Evolutionary conservation across 2,888 invertebrate species (phyloP), one percentile per base, ranked within the genome.

Genomic region (Andrena trimmerana): DNA sequence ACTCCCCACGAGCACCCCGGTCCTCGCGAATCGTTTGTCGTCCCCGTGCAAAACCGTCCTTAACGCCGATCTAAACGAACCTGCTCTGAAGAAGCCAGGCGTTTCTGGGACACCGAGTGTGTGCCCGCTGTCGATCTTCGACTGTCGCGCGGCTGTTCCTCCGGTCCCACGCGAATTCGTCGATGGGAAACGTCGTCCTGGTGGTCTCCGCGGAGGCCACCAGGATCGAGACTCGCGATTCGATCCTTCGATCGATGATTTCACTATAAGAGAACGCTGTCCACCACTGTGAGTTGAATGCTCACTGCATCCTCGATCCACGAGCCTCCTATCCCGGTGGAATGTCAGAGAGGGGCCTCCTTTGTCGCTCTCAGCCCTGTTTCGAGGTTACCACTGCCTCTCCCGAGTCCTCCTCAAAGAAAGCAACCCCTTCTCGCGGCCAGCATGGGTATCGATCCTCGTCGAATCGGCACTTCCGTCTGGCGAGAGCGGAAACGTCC

Each of bases 161-260:
- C 50, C 48, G 42, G n/a, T 6, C 0, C 6, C n/a, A n/a, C 78
- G 33, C 29, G 48, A 57, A 57, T 24, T 57, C 24, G 29, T 54
- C 50, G 66, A 66, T 2, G 36, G 42, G 63, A 76, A 50, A 67
- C 68, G 77, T 48, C 63, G 31, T 74, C 59, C 68, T 59, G 81
- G 75, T 65, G 84, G 82, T 82, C 80, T 78, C 76, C 80, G 75
- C 27, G 62, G 80, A 78, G 65, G 74, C 84, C 80, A 82, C 80
- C 78, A 73, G 75, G 81, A 78, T 57, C 68, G 42, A 67, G 59
- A 10, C 20, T 36, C 16, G 60, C 59, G 48, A 42, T 68, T 81
- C 78, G 66, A 87, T 85, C 42, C 33, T 2, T 33, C 59, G 67
- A 73, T 65, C 69, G 52, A 65, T 29, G 65, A 7, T 16, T 68